Percentiles rank a stretch among this genome's conserved stretches.
phyloP scores from a whole-genome alignment of 2,888 invertebrate species.

The Colostygia pectinataria region DNA sequence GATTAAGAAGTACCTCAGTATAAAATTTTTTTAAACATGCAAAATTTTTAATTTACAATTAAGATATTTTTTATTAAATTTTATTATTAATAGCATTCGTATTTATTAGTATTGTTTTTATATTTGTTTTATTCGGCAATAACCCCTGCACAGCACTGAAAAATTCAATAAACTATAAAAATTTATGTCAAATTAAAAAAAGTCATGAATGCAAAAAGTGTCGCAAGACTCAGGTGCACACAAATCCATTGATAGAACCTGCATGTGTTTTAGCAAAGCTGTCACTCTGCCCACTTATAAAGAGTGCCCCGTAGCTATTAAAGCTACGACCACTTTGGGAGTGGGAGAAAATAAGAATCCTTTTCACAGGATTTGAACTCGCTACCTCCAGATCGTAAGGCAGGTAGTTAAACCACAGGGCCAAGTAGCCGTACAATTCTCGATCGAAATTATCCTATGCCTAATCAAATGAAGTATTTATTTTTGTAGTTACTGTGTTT shows the following conservation, averaged over 20 bases:
- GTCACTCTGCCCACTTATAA: slow-evolving; percentile 55
- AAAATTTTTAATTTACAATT: too few relatives aligned
- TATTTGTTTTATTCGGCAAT: too few relatives aligned
- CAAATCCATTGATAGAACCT: slow-evolving; percentile 57
- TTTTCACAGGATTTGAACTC: slow-evolving; percentile 21
- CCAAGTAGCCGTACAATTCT: not conserved
- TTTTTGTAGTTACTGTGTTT: not conserved
- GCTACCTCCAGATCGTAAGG: slow-evolving; percentile 13
- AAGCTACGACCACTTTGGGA: slow-evolving; percentile 56
- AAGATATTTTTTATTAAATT: too few relatives aligned
- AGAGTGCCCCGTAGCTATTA: slow-evolving; percentile 46
- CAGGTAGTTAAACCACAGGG: not conserved
- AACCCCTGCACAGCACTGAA: too few relatives aligned
- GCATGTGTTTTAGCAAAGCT: slow-evolving; percentile 70
- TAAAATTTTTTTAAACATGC: too few relatives aligned
- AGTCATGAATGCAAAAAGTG: slow-evolving; percentile 34
- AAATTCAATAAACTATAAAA: not conserved
- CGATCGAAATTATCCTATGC: not conserved
- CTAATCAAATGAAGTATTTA: too few relatives aligned
- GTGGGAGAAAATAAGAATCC: slow-evolving; percentile 40
- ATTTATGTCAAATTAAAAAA: slow-evolving; percentile 1
- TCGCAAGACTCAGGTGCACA: slow-evolving; percentile 68
- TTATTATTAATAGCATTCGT: too few relatives aligned
- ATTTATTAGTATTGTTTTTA: too few relatives aligned
- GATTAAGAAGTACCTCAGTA: too few relatives aligned